Percentiles rank a stretch among this genome's conserved stretches.
Evolutionary conservation across 1,140 invertebrate species (phyloP).

Genomic region (Caenorhabditis brenneri): DNA sequence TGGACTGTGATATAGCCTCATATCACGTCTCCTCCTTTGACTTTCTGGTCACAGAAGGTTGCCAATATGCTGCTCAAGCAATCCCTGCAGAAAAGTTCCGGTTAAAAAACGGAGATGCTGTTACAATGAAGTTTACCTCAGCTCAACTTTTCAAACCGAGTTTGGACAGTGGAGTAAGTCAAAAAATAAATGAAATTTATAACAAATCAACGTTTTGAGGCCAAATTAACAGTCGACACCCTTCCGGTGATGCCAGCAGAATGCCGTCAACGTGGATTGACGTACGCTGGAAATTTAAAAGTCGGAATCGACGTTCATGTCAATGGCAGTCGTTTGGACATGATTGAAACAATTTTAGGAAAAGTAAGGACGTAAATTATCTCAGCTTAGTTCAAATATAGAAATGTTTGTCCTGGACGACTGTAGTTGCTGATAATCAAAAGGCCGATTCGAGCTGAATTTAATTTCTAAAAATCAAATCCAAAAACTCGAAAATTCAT

Average conservation of each 20-base stretch:
- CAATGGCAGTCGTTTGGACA: constrained; percentile 61
- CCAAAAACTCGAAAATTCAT: too few relatives aligned
- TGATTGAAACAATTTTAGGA: constrained; percentile 62
- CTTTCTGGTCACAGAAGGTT: constrained; percentile 62
- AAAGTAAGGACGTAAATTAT: background rate
- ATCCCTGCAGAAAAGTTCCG: constrained; percentile 66
- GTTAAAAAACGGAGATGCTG: constrained; percentile 62
- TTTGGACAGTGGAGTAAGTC: constrained; percentile 35
- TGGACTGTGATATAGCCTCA: constrained; percentile 69
- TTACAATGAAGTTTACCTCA: constrained; percentile 63
- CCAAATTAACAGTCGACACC: constrained; percentile 29
- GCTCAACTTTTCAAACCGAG: constrained; percentile 57
- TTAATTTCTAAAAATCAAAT: background rate
- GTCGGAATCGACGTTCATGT: constrained; percentile 59
- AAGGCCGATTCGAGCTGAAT: background rate
- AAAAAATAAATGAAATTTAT: background rate
- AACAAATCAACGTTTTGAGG: background rate
- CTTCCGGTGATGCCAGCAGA: constrained; percentile 60
- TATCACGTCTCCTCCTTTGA: constrained; percentile 70
- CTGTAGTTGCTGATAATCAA: background rate
- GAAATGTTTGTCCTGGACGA: background rate
- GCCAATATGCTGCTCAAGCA: constrained; percentile 63
- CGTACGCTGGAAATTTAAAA: constrained; percentile 64
- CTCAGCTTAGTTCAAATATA: too few relatives aligned
- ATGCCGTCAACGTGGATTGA: constrained; percentile 68